These are phyloP conservation scores for Anarsia innoxiella DNA, from an alignment of 2,888 invertebrate species.

Conservation along the genomic window DNA sequence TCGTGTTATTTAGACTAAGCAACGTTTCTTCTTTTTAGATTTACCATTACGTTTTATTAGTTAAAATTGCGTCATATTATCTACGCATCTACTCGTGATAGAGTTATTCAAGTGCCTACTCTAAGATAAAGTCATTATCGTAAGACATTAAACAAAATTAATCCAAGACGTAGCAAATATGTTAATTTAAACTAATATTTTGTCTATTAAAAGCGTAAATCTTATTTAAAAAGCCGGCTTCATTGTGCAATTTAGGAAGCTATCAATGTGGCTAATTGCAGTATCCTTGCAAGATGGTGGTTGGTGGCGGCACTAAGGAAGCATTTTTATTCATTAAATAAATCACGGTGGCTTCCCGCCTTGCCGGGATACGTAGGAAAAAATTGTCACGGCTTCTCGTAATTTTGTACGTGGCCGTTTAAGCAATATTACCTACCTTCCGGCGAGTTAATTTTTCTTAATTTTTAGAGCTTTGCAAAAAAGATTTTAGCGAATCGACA, in stretches of 20 bases:
- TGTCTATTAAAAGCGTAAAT: too few relatives aligned
- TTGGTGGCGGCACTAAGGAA: conserved; percentile 32
- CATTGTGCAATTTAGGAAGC: conserved; percentile 43
- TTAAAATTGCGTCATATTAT: too few relatives aligned
- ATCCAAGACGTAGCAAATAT: too few relatives aligned
- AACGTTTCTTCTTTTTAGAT: too few relatives aligned
- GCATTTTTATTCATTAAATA: conserved; percentile 75
- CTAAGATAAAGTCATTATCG: too few relatives aligned
- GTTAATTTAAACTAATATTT: too few relatives aligned
- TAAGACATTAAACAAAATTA: too few relatives aligned
- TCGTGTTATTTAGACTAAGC: too few relatives aligned
- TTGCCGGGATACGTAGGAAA: conserved; percentile 51
- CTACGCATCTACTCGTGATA: too few relatives aligned
- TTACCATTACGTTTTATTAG: too few relatives aligned
- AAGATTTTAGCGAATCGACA: conserved; percentile 25
- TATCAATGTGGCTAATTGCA: conserved; percentile 62
- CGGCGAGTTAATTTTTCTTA: conserved; percentile 67
- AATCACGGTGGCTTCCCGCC: conserved; percentile 57
- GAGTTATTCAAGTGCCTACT: too few relatives aligned
- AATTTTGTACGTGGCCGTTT: conserved; percentile 71
- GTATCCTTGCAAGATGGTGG: conserved; percentile 51
- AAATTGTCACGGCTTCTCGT: conserved; percentile 69
- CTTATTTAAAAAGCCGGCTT: conserved; percentile 11
- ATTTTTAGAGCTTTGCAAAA: conserved; percentile 53
- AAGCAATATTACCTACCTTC: conserved; percentile 57